Base-by-base conservation (phyloP, 2,888 invertebrate genomes). In the Iphiclides podalirius region DNA sequence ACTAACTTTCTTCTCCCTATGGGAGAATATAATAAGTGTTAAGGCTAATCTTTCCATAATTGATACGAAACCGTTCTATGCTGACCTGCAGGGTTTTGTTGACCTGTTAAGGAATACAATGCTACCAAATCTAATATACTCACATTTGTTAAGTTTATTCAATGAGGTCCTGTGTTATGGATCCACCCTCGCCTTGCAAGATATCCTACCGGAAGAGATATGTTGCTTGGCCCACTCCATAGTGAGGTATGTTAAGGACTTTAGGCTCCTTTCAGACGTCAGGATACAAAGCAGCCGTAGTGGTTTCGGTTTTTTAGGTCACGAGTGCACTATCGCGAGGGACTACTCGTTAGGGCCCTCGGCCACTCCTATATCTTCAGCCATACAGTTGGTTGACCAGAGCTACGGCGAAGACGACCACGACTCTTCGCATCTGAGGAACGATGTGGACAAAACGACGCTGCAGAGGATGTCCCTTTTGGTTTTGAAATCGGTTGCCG, bases 121-220 rank as follows among this genome's bases (percentile, higher is more conserved):
- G 59, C 83, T 96, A n/a, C 94, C 96, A 0, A 92, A 94, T 54
- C 91, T 95, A 39, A 92, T 96, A 60, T 96, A 96, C 92, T 93
- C 94, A 64, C 95, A 96, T 79, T 89, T 96, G 66, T 78, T 97
- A 53, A 94, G 94, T 61, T 86, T 97, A 23, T 96, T 96, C 63
- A 96, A 96, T 75, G 96, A 97, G 81, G 96, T 96, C 6, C 79
- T 97, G 43, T 97, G 97, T 77, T 97, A 97, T 75, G 96, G 96
- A 1, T 96, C 96, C 57, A 97, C 97, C 23, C 83, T 97, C 61
- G 96, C 96, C 0, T 83, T 97, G 58, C 96, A 97, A 79, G 96
- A 96, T 74, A 92, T 95, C 66, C 79, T 96, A 58, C 96, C 96
- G 2, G 96, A 96, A 74, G 96, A 96, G 74, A 96, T 96, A 13